Evolutionary conservation across 2,888 invertebrate genomes (phyloP), one percentile per base, ranked within the genome.

Genomic region (Gisinianus flammeolus): DNA sequence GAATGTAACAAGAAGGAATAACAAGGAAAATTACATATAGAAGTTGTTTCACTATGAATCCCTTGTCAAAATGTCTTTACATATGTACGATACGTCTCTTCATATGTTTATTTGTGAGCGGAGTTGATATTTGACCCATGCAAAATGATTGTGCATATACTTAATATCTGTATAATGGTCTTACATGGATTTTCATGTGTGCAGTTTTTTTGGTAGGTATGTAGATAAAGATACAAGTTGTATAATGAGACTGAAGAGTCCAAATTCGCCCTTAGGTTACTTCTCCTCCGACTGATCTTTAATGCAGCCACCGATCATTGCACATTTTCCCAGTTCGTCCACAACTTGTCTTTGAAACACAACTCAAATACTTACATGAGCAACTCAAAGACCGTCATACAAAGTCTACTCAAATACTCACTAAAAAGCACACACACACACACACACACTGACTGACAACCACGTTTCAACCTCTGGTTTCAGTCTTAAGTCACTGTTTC

Each of bases 261-360:
- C 64, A 31, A 16, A 73, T 64, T 62, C 33, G 73, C 73, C 78
- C 78, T 78, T 56, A 78, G 78, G 78, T 52, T 62, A 78, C 44
- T 73, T 78, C 78, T 78, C 78, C 78, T 78, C 73, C 71, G 69
- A 69, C 72, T 72, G 73, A 74, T 62, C 69, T 68, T 33, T 52
- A 56, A 69, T 69, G 58, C 73, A 78, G 69, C 16, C 72, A 66
- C 72, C 24, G 28, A 68, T n/a, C 56, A 73, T 44, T 78, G 26
- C 58, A 78, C 78, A 78, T 74, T 54, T 35, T 69, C 30, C 74
- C 77, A 77, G 77, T 77, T 66, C 71, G 66, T 56, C 52, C 68
- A 68, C 71, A 56, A 33, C 71, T 67, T 33, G 72, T 72, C 64
- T 77, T 72, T 72, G 72, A 77, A 72, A 72, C 62, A 67, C 58